Percentiles rank a stretch among this genome's conserved stretches.
Conservation (phyloP, 2,113 vertebrate genomes). For the Corvus hawaiiensis region DNA sequence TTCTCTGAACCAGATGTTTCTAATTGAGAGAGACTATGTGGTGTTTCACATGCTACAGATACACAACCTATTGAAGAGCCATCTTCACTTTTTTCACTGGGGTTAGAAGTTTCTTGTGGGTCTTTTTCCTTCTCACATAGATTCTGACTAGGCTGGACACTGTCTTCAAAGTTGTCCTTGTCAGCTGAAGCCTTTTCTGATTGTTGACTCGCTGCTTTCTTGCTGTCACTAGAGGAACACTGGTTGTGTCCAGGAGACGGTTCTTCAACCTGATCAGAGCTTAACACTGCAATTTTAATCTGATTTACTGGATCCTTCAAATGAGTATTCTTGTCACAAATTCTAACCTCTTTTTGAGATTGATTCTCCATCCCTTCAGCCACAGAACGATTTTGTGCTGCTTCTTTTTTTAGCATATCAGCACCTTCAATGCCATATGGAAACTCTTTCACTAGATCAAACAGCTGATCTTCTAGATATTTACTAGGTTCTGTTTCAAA, state of each 20-base stretch:
- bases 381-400: background rate
- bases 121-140: background rate
- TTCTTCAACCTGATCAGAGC: conserved; percentile 42
- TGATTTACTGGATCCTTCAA: conserved; percentile 6
- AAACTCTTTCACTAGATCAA: conserved; percentile 72
- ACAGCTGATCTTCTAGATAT: conserved; percentile 65
- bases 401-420: background rate
- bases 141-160: background rate
- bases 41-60: background rate
- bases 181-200: background rate
- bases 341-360: background rate
- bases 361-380: background rate
- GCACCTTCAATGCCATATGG: conserved; percentile 71
- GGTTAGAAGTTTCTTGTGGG: background rate
- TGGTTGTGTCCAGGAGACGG: conserved; percentile 17
- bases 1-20: background rate
- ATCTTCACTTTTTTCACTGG: background rate
- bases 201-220: background rate
- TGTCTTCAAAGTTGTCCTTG: background rate
- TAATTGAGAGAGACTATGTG: background rate
- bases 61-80: conserved; percentile 4
- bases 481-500: background rate
- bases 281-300: conserved; percentile 47
- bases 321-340: background rate
- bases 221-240: background rate